These are phyloP conservation scores for Sinonovacula constricta DNA, from an alignment of 1,140 invertebrate species.

Conservation along the genomic window DNA sequence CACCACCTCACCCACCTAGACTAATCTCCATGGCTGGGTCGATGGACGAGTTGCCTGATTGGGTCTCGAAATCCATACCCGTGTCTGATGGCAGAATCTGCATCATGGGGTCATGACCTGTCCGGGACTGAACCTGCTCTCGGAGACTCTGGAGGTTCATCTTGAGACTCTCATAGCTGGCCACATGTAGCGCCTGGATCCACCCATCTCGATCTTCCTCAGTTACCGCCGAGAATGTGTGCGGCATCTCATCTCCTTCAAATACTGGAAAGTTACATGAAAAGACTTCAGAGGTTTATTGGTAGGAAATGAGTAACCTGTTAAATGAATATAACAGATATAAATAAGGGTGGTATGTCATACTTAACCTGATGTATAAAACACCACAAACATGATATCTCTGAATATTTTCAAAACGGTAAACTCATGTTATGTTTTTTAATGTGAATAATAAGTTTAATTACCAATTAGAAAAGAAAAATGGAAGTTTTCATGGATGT, in stretches of 20 bases:
- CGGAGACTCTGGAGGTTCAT: constrained; percentile 86
- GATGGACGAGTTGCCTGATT: constrained; percentile 80
- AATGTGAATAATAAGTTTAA: not conserved
- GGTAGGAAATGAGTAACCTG: too few species aligned
- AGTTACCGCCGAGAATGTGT: constrained; percentile 88
- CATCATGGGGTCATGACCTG: constrained; percentile 71
- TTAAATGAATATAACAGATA: too few species aligned
- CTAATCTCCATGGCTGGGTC: constrained; percentile 91
- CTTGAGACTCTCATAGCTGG: constrained; percentile 90
- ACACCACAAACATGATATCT: too few species aligned
- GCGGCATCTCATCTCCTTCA: constrained; percentile 83
- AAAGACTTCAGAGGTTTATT: too few species aligned
- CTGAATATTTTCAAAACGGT: too few species aligned
- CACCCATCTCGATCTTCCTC: constrained; percentile 91
- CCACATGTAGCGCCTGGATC: constrained; percentile 90
- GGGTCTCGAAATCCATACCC: constrained; percentile 68
- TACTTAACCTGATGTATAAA: too few species aligned
- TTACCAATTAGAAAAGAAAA: constrained; percentile 79
- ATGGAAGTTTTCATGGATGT: constrained; percentile 80
- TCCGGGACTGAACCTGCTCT: constrained; percentile 76
- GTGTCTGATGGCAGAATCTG: constrained; percentile 63
- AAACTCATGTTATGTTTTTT: too few species aligned
- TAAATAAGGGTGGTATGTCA: too few species aligned
- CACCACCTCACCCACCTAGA: constrained; percentile 72
- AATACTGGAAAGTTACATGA: too few species aligned